Base-by-base conservation (phyloP, 2,888 invertebrate species). In the Drosophila barbarae region DNA sequence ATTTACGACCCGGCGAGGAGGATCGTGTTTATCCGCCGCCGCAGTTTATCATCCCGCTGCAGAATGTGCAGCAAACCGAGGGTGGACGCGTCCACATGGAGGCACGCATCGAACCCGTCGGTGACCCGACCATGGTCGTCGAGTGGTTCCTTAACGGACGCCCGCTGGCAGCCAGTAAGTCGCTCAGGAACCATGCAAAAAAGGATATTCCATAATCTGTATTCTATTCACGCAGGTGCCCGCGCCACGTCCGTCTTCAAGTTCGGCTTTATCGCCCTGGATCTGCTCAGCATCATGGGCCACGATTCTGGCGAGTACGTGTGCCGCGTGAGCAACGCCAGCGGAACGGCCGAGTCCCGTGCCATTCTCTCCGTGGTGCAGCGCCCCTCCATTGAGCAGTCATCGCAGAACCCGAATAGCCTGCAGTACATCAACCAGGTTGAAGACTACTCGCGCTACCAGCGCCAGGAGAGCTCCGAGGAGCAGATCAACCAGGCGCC, bases 241-340 rank as follows among this genome's bases (percentile, higher is more conserved):
- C 94, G 99, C 87, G 96, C 96, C 88, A 97, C 97, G 86, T 95
- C 96, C 73, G 94, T 97, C 87, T 97, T 98, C 91, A 96, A 98
- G 89, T 99, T 99, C 91, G 99, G 99, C 83, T 99, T 97, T 89
- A 98, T 99, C 85, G 96, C 98, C 77, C 92, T 98, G 80, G 97
- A 98, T 88, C 92, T 98, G 87, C 92, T 98, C 81, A 95, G 95
- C 90, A 92, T 97, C 63, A 94, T 95, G 76, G 90, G 93, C 72
- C 94, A 95, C 86, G 98, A 98, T 87, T 94, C 94, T 84, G 98
- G 97, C 63, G 96, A 96, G 90, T 97, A 97, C 87, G 93, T 95
- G 72, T 97, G 97, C 89, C 93, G 96, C 72, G 96, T 96, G 47
- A 92, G 94, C 38, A 97, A 96, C 88, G 93, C 94, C 46, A 93